A percentile compares a stretch with the other conserved stretches of the same genome.
These are phyloP conservation scores for Anseranas semipalmata DNA, from an alignment of 2,113 vertebrate genomes.

Conservation along the genomic window DNA sequence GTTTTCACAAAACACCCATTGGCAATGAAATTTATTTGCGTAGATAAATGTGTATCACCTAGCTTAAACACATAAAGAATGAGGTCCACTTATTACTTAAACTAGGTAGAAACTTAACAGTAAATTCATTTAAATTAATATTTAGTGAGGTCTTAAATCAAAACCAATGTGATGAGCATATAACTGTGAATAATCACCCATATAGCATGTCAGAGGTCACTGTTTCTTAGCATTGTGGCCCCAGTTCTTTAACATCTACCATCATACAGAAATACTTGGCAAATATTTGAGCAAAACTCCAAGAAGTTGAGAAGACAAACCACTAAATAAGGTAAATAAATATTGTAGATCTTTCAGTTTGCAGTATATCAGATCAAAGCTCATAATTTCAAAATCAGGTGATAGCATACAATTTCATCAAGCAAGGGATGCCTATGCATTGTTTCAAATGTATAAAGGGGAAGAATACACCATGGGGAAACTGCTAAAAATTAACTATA, in stretches of 20 bases:
- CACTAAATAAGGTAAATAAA: background rate
- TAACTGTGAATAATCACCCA: background rate
- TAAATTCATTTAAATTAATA: background rate
- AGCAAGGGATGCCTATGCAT: background rate
- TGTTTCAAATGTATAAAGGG: background rate
- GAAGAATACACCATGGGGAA: background rate
- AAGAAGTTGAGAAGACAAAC: conserved; percentile 4
- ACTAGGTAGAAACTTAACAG: background rate
- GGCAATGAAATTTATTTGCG: conserved; percentile 1
- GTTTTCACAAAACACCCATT: conserved; percentile 27
- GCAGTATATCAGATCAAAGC: background rate
- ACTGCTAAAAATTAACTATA: background rate
- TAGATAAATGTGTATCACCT: background rate
- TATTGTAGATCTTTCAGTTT: background rate
- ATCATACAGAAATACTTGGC: background rate
- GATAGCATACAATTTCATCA: background rate
- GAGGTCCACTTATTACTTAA: background rate
- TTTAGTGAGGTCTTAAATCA: background rate
- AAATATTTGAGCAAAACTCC: background rate
- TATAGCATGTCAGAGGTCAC: rapidly evolving
- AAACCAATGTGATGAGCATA: background rate
- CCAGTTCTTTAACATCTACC: background rate
- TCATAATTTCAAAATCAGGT: background rate
- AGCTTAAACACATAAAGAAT: conserved; percentile 11
- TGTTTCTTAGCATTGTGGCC: background rate